Evolutionary conservation across 2,888 invertebrate species (phyloP).

Genomic region (Chesias legatella): DNA sequence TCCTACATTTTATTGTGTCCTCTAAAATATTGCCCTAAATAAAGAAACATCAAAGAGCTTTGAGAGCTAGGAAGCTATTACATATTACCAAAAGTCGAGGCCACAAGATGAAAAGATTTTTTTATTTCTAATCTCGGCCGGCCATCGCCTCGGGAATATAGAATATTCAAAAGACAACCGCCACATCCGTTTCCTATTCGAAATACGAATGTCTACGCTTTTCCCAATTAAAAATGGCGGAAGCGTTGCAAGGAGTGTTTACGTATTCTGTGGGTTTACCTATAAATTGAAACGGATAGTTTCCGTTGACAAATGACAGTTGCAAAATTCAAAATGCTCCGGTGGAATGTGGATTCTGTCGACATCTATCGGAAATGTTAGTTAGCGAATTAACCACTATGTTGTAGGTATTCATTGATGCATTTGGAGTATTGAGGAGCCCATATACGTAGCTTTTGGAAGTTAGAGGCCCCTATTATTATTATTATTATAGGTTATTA

Average conservation of each 20-base stretch:
- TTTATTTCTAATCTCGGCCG: conserved; percentile 66
- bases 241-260: conserved; percentile 32
- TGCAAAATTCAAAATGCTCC: conserved; percentile 36
- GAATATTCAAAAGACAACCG: conserved; percentile 69
- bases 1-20: conserved; percentile 17
- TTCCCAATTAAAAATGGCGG: conserved; percentile 47
- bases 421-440: too few relatives aligned
- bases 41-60: conserved; percentile 55
- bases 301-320: conserved; percentile 51
- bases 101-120: conserved; percentile 62
- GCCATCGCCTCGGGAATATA: conserved; percentile 56
- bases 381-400: neutral
- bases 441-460: too few relatives aligned
- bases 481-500: too few relatives aligned
- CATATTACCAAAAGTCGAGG: conserved; percentile 35
- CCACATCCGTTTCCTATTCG: conserved; percentile 71
- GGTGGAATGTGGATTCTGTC: conserved; percentile 13
- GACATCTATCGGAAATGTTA: conserved; percentile 20
- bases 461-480: too few relatives aligned
- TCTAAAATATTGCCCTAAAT: conserved; percentile 37
- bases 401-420: neutral
- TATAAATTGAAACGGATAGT: conserved; percentile 65
- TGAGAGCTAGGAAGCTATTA: conserved; percentile 53
- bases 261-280: conserved; percentile 31
- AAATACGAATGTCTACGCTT: conserved; percentile 47